phyloP scores from a whole-genome alignment of 2,797 vertebrate genomes.

The Balearica regulorum region DNA sequence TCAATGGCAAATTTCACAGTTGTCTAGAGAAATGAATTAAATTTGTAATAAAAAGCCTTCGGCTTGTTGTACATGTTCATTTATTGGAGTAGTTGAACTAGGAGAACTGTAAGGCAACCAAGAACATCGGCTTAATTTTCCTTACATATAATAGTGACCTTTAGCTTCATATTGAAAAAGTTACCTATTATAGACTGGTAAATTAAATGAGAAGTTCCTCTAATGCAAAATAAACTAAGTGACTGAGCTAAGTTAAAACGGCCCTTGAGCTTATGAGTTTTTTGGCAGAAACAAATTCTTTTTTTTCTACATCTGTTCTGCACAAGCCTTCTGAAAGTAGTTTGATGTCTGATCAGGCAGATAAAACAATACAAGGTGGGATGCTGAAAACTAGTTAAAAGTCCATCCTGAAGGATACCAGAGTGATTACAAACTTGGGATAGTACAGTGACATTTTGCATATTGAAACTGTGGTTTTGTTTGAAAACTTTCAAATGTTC shows the following conservation, averaged over 20 bases:
- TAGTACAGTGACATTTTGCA: neutral
- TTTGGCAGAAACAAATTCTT: constrained; percentile 63
- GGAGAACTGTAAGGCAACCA: constrained; percentile 87
- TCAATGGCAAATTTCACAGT: constrained; percentile 99
- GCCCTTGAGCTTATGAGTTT: constrained; percentile 68
- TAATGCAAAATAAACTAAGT: constrained; percentile 82
- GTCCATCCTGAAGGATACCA: neutral
- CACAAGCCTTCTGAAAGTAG: constrained; percentile 55
- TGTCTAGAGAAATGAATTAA: constrained; percentile 99
- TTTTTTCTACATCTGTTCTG: constrained; percentile 35
- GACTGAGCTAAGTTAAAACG: constrained; percentile 74
- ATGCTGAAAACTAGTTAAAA: neutral
- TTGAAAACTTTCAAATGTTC: constrained; percentile 23
- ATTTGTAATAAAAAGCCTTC: constrained; percentile 95
- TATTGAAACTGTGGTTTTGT: neutral
- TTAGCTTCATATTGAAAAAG: constrained; percentile 87
- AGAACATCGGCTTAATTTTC: constrained; percentile 86
- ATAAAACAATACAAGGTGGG: constrained; percentile 4
- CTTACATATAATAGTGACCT: constrained; percentile 91
- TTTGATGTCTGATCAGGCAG: constrained; percentile 30
- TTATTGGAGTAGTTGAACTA: constrained; percentile 91
- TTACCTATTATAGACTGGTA: constrained; percentile 78
- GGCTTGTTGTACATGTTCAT: constrained; percentile 95
- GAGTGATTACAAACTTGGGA: neutral
- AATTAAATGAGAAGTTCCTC: constrained; percentile 81